Conservation (phyloP, 1,140 invertebrate species). For the Mylabris phalerata region DNA sequence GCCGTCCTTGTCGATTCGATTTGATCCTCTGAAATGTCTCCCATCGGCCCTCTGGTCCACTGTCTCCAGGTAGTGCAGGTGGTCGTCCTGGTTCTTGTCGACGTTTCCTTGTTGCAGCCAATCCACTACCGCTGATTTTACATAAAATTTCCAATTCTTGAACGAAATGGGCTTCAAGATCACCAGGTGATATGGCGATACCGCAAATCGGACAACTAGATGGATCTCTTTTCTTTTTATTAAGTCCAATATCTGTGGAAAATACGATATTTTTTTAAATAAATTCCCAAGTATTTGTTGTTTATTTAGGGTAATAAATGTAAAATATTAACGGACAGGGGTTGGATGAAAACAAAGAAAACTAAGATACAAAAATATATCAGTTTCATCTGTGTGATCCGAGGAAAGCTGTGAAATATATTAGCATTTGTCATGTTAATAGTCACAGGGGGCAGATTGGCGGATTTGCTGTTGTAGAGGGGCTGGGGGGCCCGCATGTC, state of each 20-base stretch:
- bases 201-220: slow-evolving; percentile 74
- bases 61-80: slow-evolving; percentile 44
- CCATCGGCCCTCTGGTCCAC: slow-evolving; percentile 65
- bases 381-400: slow-evolving; percentile 39
- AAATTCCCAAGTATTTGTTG: too few relatives aligned
- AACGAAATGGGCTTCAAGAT: slow-evolving; percentile 71
- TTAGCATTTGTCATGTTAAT: slow-evolving; percentile 44
- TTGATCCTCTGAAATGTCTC: slow-evolving; percentile 79
- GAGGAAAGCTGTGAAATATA: slow-evolving; percentile 41
- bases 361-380: slow-evolving; percentile 40
- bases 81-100: slow-evolving; percentile 43
- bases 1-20: slow-evolving; percentile 67
- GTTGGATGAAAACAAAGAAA: slow-evolving; percentile 31
- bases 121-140: slow-evolving; percentile 48
- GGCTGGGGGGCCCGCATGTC: slow-evolving; percentile 32
- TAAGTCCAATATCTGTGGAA: slow-evolving; percentile 30
- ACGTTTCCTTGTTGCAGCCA: slow-evolving; percentile 45
- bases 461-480: slow-evolving; percentile 37
- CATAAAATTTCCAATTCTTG: slow-evolving; percentile 72
- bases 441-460: slow-evolving; percentile 38
- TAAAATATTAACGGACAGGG: slow-evolving; percentile 2
- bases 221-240: slow-evolving; percentile 40
- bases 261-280: neutral
- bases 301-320: neutral
- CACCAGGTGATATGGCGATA: slow-evolving; percentile 63